A percentile compares a stretch with the other conserved stretches of the same genome.
These are phyloP conservation scores for Caranx melampygus DNA, from an alignment of 2,113 vertebrate species.

Conservation along the genomic window DNA sequence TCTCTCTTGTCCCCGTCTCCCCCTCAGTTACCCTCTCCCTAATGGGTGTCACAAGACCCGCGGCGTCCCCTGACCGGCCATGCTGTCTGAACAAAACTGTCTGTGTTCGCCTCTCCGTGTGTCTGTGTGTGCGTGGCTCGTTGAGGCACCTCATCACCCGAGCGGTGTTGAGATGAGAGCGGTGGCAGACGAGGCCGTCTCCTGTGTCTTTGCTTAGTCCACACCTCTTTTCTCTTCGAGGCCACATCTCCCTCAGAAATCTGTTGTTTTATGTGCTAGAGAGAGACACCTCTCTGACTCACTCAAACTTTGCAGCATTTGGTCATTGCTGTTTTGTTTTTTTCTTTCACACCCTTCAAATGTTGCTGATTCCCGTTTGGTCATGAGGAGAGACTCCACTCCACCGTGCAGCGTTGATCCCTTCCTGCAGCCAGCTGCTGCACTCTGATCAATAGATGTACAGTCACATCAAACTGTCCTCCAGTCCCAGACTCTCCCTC, in stretches of 20 bases:
- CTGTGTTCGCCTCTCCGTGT: constrained; percentile 46
- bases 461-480: constrained; percentile 28
- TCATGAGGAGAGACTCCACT: not conserved
- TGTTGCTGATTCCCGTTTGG: constrained; percentile 2
- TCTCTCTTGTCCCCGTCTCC: constrained; percentile 52
- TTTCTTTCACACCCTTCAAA: not conserved
- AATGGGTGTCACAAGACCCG: constrained; percentile 78
- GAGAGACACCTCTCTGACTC: not conserved
- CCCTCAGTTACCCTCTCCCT: constrained; percentile 56
- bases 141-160: constrained; percentile 54
- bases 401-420: constrained; percentile 12
- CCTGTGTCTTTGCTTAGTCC: constrained; percentile 1
- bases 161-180: constrained; percentile 55
- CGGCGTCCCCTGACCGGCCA: constrained; percentile 53
- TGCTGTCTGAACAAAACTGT: constrained; percentile 64
- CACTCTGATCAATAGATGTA: constrained; percentile 57
- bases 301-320: not conserved
- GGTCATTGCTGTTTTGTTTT: not conserved
- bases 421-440: constrained; percentile 31
- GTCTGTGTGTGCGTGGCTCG: constrained; percentile 38
- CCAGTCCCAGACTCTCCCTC: not conserved
- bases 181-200: constrained; percentile 35
- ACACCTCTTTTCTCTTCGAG: constrained; percentile 29
- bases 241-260: not conserved
- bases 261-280: constrained; percentile 6